Evolutionary conservation across 1,140 invertebrate species (phyloP).

Genomic region (Drosophila azteca): DNA sequence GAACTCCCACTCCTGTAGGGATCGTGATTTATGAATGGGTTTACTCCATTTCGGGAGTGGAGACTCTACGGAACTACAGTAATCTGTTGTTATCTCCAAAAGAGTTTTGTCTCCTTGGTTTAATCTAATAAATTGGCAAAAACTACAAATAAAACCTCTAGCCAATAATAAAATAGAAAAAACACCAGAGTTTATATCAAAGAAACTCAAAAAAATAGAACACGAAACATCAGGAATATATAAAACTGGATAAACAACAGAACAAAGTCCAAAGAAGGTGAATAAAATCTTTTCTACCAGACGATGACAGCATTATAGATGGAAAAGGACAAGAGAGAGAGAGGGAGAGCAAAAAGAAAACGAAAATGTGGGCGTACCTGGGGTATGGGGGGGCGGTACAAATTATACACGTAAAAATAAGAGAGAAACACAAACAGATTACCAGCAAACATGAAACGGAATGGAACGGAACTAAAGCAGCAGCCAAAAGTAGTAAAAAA

Average conservation of each 20-base stretch:
- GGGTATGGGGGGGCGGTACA: constrained; percentile 48
- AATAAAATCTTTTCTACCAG: constrained; percentile 20
- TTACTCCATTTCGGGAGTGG: too few species aligned
- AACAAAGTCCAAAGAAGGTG: constrained; percentile 7
- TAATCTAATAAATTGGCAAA: too few species aligned
- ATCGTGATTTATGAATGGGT: too few species aligned
- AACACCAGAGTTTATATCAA: not conserved
- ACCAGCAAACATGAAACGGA: constrained; percentile 36
- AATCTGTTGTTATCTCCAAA: too few species aligned
- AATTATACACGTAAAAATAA: constrained; percentile 57
- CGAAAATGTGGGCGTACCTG: constrained; percentile 11
- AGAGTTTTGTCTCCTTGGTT: too few species aligned
- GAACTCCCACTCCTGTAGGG: too few species aligned
- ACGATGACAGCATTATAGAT: constrained; percentile 50
- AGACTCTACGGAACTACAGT: too few species aligned
- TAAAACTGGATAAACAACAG: too few species aligned
- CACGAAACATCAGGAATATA: too few species aligned
- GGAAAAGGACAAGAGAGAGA: constrained; percentile 14
- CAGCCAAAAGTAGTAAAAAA: constrained; percentile 36
- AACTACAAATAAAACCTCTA: too few species aligned
- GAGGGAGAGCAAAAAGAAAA: not conserved
- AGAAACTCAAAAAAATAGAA: not conserved
- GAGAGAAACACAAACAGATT: constrained; percentile 60
- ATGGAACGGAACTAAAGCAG: constrained; percentile 43
- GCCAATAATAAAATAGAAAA: too few species aligned